Conservation (phyloP, 2,113 vertebrate genomes). For the Xenopus tropicalis region DNA sequence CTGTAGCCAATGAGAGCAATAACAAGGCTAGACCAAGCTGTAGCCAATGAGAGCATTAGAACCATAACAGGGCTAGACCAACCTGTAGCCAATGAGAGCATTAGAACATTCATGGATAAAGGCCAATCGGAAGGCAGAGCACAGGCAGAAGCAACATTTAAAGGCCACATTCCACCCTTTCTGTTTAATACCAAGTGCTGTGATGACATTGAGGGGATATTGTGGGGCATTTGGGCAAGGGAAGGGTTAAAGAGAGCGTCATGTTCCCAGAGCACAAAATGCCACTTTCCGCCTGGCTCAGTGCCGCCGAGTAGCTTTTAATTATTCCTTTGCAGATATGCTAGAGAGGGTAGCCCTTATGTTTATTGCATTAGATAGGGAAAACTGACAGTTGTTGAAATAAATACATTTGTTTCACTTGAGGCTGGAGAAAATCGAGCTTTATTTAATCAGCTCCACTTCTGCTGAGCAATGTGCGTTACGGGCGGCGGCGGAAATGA, state of each 20-base stretch:
- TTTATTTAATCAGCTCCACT: slow-evolving; percentile 27
- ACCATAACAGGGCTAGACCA: no score
- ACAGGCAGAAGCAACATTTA: no score
- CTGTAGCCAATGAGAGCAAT: no score
- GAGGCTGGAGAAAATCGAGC: slow-evolving; percentile 28
- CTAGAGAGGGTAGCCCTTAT: slow-evolving; percentile 25
- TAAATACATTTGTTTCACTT: slow-evolving; percentile 37
- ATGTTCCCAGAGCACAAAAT: neutral
- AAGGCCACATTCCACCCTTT: no score
- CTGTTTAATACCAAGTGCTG: no score
- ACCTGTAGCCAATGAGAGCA: no score
- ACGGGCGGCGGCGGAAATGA: slow-evolving; percentile 1
- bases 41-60: no score
- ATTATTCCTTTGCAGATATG: slow-evolving; percentile 30
- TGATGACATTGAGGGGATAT: no score
- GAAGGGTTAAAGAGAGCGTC: neutral
- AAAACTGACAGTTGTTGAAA: slow-evolving; percentile 25
- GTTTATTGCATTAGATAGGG: slow-evolving; percentile 30
- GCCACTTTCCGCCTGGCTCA: neutral
- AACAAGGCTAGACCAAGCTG: no score
- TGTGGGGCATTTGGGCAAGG: neutral
- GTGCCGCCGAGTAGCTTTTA: slow-evolving; percentile 26
- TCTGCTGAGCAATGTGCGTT: neutral
- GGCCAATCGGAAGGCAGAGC: no score
- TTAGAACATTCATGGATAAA: no score